A percentile compares a stretch with the other conserved stretches of the same genome.
Conservation (phyloP, 2,113 vertebrate genomes). For the Pelusios castaneus region DNA sequence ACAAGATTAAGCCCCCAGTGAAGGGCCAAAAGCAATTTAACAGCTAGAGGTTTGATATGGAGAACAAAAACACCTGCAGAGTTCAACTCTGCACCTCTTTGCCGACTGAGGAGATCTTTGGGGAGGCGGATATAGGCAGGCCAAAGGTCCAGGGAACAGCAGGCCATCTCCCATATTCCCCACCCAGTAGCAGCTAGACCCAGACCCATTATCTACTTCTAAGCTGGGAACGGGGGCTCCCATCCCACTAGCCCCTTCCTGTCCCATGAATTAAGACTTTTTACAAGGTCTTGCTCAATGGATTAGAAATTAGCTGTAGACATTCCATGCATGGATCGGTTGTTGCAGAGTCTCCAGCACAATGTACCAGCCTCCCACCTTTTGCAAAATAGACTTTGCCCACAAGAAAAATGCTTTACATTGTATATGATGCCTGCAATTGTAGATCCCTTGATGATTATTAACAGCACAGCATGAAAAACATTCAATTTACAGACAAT, state of each 20-base stretch:
- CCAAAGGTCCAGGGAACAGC: background rate
- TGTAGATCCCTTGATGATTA: background rate
- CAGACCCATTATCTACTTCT: background rate
- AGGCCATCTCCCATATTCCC: background rate
- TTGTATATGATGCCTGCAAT: background rate
- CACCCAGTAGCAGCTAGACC: background rate
- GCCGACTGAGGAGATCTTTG: rapidly evolving
- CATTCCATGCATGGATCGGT: background rate
- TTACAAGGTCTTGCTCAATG: background rate
- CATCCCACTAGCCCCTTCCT: background rate
- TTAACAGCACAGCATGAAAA: background rate
- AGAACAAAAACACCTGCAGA: background rate
- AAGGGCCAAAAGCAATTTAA: background rate
- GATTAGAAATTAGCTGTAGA: rapidly evolving
- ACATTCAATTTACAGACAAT: slow-evolving; percentile 8
- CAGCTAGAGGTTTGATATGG: background rate
- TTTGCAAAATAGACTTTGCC: background rate
- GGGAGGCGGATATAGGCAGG: background rate
- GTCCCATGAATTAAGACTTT: background rate
- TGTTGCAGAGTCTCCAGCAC: background rate
- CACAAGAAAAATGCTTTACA: background rate
- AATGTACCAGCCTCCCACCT: background rate
- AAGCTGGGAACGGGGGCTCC: background rate
- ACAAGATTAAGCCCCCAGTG: background rate
- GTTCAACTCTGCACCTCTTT: background rate